Evolutionary conservation across 2,888 invertebrate species (phyloP).

Genomic region (Cactoblastis cactorum): DNA sequence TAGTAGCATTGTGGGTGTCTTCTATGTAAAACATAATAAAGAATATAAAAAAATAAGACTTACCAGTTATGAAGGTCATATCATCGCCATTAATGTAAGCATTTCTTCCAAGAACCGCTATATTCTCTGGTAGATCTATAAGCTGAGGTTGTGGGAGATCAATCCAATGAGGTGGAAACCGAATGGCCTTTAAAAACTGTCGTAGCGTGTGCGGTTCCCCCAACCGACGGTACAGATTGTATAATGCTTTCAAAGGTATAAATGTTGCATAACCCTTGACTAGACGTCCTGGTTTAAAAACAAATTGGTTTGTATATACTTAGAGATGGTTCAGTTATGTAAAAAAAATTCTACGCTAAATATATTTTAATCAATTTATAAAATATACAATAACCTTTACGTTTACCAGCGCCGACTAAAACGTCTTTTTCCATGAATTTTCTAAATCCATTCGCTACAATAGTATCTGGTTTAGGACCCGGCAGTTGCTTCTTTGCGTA

Average conservation of each 20-base stretch:
- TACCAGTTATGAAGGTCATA: constrained; percentile 51
- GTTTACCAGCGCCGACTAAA: constrained; percentile 55
- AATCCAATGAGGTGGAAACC: constrained; percentile 38
- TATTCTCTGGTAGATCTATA: constrained; percentile 35
- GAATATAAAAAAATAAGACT: constrained; percentile 1
- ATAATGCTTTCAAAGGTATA: constrained; percentile 63
- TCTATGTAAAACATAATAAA: too few relatives aligned
- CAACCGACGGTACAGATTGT: constrained; percentile 59
- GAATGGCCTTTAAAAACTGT: constrained; percentile 51
- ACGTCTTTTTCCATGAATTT: constrained; percentile 72
- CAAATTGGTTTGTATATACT: too few relatives aligned
- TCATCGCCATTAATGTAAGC: constrained; percentile 56
- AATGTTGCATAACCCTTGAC: constrained; percentile 50
- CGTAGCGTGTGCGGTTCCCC: constrained; percentile 71
- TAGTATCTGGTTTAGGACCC: constrained; percentile 59
- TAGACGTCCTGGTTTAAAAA: constrained; percentile 53
- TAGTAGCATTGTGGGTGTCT: too few relatives aligned
- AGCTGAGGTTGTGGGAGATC: constrained; percentile 32
- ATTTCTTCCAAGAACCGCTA: constrained; percentile 47
- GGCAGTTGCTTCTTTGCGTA: constrained; percentile 58
- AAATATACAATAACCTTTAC: too few relatives aligned
- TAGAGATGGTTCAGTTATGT: too few relatives aligned
- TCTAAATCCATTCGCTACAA: constrained; percentile 72
- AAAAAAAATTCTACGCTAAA: too few relatives aligned
- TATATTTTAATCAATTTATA: constrained; percentile 10